Conservation (phyloP, 1,140 invertebrate genomes). For the Apocrypta bakeri region DNA sequence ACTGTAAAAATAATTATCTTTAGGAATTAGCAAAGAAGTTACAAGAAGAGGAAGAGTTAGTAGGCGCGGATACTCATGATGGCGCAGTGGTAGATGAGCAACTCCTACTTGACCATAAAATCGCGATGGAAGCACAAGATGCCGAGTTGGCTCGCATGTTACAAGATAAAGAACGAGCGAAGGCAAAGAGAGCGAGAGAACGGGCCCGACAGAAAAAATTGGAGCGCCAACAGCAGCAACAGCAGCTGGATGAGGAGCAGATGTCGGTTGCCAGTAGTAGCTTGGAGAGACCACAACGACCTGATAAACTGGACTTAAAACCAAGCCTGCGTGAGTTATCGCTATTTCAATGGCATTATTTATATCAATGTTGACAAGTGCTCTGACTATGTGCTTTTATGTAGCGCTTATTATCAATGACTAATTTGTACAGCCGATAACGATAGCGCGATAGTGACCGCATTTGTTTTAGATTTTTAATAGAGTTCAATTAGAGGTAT, state of each 20-base stretch:
- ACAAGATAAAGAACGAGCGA: slow-evolving; percentile 88
- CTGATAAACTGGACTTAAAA: slow-evolving; percentile 68
- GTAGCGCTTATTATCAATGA: too few species aligned
- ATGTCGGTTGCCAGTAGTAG: slow-evolving; percentile 51
- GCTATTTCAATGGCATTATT: neutral
- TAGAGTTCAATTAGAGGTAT: too few species aligned
- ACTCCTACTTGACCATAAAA: slow-evolving; percentile 81
- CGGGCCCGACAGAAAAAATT: slow-evolving; percentile 80
- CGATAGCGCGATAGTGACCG: too few species aligned
- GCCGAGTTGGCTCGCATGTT: slow-evolving; percentile 91
- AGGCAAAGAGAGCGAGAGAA: slow-evolving; percentile 80
- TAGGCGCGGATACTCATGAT: slow-evolving; percentile 70
- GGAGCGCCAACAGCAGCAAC: slow-evolving; percentile 78
- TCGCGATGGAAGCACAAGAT: slow-evolving; percentile 93
- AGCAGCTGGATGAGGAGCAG: slow-evolving; percentile 68
- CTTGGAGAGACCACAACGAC: slow-evolving; percentile 64
- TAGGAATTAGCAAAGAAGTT: slow-evolving; percentile 81
- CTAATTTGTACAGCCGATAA: too few species aligned
- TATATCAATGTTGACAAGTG: neutral
- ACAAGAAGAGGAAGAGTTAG: slow-evolving; percentile 79
- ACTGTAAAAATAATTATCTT: too few species aligned
- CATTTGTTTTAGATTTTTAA: too few species aligned
- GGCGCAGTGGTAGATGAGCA: slow-evolving; percentile 76
- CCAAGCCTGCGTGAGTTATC: slow-evolving; percentile 45
- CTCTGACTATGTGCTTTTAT: neutral